Percentiles rank a stretch among this genome's conserved stretches.
Conservation (phyloP, 1,140 invertebrate genomes). For the Anastrepha ludens region DNA sequence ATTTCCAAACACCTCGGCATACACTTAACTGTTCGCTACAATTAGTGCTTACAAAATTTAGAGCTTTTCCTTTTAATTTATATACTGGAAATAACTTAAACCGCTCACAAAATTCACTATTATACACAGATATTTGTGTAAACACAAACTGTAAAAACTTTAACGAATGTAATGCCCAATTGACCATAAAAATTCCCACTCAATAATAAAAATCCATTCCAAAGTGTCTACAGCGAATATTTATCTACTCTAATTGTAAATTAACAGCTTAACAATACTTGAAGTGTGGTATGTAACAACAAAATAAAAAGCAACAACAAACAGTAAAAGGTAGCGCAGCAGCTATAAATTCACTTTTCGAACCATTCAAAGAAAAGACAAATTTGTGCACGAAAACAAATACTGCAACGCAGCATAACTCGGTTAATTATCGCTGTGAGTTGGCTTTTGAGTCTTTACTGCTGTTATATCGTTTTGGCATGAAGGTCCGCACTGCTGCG, state of each 20-base stretch:
- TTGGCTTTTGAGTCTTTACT: not conserved
- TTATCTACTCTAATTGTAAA: conserved; percentile 44
- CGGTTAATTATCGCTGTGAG: conserved; percentile 37
- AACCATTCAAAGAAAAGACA: conserved; percentile 39
- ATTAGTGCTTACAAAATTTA: conserved; percentile 1
- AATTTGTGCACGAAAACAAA: conserved; percentile 51
- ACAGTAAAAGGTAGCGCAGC: not conserved
- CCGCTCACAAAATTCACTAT: not conserved
- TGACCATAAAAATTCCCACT: conserved; percentile 45
- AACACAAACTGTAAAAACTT: conserved; percentile 32
- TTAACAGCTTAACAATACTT: conserved; percentile 41
- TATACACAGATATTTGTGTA: conserved; percentile 1
- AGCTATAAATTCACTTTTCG: conserved; percentile 46
- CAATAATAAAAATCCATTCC: conserved; percentile 27
- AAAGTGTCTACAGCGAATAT: conserved; percentile 40
- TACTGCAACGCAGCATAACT: conserved; percentile 19
- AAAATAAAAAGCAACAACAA: not conserved
- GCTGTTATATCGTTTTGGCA: not conserved
- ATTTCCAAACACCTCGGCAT: not conserved
- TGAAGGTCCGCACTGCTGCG: not conserved
- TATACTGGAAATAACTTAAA: not conserved
- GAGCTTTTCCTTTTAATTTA: not conserved
- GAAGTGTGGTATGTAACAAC: not conserved
- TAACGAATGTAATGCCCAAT: not conserved
- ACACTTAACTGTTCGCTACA: not conserved